These are phyloP conservation scores for Hypsopygia costalis DNA, from an alignment of 2,888 invertebrate species.

Conservation along the genomic window DNA sequence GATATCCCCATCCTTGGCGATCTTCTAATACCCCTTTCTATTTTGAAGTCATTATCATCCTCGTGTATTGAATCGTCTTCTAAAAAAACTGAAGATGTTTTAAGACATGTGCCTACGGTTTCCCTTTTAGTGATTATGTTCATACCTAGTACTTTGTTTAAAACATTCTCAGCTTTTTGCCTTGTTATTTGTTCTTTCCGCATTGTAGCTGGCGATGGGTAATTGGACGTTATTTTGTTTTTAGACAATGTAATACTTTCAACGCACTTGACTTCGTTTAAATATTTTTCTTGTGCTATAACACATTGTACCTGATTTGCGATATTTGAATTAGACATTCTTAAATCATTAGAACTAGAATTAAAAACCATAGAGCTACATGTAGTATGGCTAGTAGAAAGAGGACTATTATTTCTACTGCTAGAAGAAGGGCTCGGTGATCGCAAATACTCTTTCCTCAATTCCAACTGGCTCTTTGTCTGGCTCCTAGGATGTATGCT, in stretches of 20 bases:
- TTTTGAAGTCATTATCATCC: slow-evolving; percentile 62
- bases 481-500: slow-evolving; percentile 50
- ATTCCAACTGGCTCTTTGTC: slow-evolving; percentile 64
- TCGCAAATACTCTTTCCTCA: slow-evolving; percentile 63
- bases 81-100: slow-evolving; percentile 69
- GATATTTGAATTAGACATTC: slow-evolving; percentile 72
- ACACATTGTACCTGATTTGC: slow-evolving; percentile 74
- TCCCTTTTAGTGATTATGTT: slow-evolving; percentile 69
- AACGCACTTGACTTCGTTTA: slow-evolving; percentile 73
- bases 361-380: slow-evolving; percentile 79
- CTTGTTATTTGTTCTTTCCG: slow-evolving; percentile 69
- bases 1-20: slow-evolving; percentile 73
- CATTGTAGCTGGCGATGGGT: slow-evolving; percentile 56
- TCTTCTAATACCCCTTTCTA: slow-evolving; percentile 63
- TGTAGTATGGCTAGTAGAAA: slow-evolving; percentile 75
- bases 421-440: slow-evolving; percentile 73
- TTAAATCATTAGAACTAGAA: slow-evolving; percentile 72
- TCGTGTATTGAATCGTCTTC: slow-evolving; percentile 67
- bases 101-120: slow-evolving; percentile 62
- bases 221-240: slow-evolving; percentile 45
- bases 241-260: slow-evolving; percentile 72
- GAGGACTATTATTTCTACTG: slow-evolving; percentile 70
- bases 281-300: slow-evolving; percentile 75
- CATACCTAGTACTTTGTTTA: slow-evolving; percentile 73
- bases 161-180: slow-evolving; percentile 71